Evolutionary conservation across 2,888 invertebrate genomes (phyloP), one percentile per base, ranked within the genome.

Genomic region (Homarus gammarus): DNA sequence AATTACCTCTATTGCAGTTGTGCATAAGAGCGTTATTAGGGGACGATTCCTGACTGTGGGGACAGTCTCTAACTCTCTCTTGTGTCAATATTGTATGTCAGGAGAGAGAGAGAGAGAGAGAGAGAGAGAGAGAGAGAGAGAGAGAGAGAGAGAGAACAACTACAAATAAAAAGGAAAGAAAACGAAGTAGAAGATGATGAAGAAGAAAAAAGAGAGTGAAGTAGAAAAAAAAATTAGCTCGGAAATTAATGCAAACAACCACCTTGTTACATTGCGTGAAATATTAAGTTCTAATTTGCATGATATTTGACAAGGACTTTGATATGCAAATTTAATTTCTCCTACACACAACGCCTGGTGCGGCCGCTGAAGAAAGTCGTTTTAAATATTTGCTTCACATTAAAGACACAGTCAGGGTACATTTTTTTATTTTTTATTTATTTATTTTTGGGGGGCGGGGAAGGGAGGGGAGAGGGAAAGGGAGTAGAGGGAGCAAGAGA

Each of bases 251-350:
- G 27, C 27, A 44, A 78, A 27, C 49, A 38, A 38, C 75, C 75
- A 12, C 75, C 44, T 78, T 78, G 51, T 78, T 56, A 49, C 56
- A 78, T 22, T 18, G 51, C 33, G 51, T 51, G 51, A 78, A 56
- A 78, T 78, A 78, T 78, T 40, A 78, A 78, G 78, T 31, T 78
- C 33, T 78, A 78, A 78, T 78, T 78, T 78, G 56, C 81, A 82
- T 64, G 38, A 82, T 68, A 40, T 64, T 68, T 68, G 68, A n/a
- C 40, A n/a, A 36, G 12, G 36, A 61, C 68, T 40, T 82, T 68
- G 40, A 82, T 40, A 64, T 68, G 64, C 68, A 82, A 82, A 40
- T 64, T 68, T 64, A 44, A 64, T 82, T 68, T 68, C 40, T 38
- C 22, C 38, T 40, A n/a, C 40, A 82, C 68, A 22, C 12, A n/a